A percentile compares a stretch with the other conserved stretches of the same genome.
phyloP scores from a whole-genome alignment of 92 coral and sea anemone species.

The Anthopleura xanthogrammica region DNA sequence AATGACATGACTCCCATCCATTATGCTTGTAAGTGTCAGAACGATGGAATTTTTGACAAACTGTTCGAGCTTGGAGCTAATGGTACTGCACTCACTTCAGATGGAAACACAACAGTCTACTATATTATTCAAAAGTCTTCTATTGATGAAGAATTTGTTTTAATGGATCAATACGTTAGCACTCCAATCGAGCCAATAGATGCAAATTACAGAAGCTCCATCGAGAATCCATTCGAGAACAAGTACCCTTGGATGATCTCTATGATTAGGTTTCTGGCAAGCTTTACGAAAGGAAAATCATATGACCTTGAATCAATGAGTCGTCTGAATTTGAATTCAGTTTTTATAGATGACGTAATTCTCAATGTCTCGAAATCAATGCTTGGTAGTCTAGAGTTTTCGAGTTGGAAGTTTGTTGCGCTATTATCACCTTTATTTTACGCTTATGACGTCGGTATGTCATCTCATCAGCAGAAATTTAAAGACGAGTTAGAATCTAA shows the following conservation, averaged over 20 bases:
- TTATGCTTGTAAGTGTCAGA: conserved; percentile 22
- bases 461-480: not conserved
- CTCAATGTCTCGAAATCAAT: not conserved
- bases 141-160: not conserved
- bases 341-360: not conserved
- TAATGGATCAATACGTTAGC: conserved; percentile 26
- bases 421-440: not conserved
- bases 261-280: not conserved
- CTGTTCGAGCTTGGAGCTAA: conserved; percentile 32
- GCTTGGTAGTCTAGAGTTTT: not conserved
- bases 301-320: not conserved
- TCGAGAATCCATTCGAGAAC: not conserved
- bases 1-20: conserved; percentile 28
- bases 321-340: not conserved
- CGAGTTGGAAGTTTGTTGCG: not conserved
- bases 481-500: not conserved
- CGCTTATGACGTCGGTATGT: conserved; percentile 1
- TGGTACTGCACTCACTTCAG: not conserved
- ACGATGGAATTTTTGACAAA: not conserved
- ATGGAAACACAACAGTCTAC: conserved; percentile 16
- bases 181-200: conserved; percentile 27
- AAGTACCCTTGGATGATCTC: conserved; percentile 17
- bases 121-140: not conserved
- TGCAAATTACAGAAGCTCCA: not conserved
- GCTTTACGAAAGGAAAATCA: conserved; percentile 6